Evolutionary conservation across 1,140 invertebrate genomes (phyloP), one percentile per base, ranked within the genome.

Genomic region (Cyclargus thomasi): DNA sequence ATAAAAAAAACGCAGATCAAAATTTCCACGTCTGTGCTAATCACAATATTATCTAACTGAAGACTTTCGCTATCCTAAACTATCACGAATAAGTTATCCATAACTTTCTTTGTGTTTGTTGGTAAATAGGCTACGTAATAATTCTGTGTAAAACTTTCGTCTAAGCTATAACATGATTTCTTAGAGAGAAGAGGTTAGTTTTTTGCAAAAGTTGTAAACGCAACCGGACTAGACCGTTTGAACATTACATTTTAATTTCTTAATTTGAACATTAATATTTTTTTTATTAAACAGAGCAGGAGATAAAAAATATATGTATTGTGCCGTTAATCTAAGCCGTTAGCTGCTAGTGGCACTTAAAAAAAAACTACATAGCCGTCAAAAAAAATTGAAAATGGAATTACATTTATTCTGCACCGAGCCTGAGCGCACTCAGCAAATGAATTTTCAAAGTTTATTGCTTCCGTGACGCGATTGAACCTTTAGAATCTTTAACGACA

Each of bases 361-460:
- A 29, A 29, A 6, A 29, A 29, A 3, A 29, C 11, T 14, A 16
- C 0, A 16, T 0, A 47, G 14, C 1, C 14, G 1, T 47, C 7
- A 47, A 47, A 14, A 47, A 47, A 47, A 39, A 39, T 39, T 39
- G 36, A 39, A 39, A 47, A 47, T 47, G 14, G 39, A 47, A 47
- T 16, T 47, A 47, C 39, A 47, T 47, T 47, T 47, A 47, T 14
- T 47, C 4, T 47, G 39, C 39, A 47, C 39, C 14, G 29, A 29
- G 29, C 1, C 39, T 47, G 29, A 29, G 29, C 1, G 29, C 29
- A 29, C 29, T 29, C 39, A 14, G 20, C 3, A 21, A 62, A 62
- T 62, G 23, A 23, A 62, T 22, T 62, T 22, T 11, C 14, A 14
- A 16, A 59, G 21, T 62, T 62, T 62, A 62, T 62, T 47, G 39